These are phyloP conservation scores for Achatina immaculata DNA, from an alignment of 1,140 invertebrate species.

Conservation along the genomic window DNA sequence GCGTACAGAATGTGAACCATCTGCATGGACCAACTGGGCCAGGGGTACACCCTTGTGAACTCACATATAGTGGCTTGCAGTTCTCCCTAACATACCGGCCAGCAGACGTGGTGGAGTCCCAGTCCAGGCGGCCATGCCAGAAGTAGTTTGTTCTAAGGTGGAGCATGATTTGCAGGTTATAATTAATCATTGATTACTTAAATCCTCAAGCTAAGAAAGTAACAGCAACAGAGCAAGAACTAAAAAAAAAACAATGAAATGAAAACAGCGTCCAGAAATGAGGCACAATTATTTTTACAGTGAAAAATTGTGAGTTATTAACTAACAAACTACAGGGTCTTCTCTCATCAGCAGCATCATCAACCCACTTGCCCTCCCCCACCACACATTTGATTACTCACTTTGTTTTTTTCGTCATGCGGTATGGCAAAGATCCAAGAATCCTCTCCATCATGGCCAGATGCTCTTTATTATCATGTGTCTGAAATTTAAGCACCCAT, in stretches of 20 bases:
- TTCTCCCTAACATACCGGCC: constrained; percentile 78
- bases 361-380: too few relatives aligned
- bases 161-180: neutral
- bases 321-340: too few relatives aligned
- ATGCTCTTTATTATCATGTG: constrained; percentile 99
- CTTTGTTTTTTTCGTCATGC: constrained; percentile 94
- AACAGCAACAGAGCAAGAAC: neutral
- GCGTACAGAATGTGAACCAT: too few relatives aligned
- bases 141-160: constrained; percentile 83
- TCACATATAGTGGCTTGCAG: constrained; percentile 95
- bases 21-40: too few relatives aligned
- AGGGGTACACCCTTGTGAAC: too few relatives aligned
- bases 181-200: neutral
- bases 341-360: too few relatives aligned
- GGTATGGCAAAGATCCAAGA: constrained; percentile 92
- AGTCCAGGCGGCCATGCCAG: constrained; percentile 71
- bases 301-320: too few relatives aligned
- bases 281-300: too few relatives aligned
- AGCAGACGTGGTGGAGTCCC: constrained; percentile 68
- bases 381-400: too few relatives aligned
- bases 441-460: constrained; percentile 99
- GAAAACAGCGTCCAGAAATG: too few relatives aligned
- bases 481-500: constrained; percentile 75
- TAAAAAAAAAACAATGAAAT: too few relatives aligned
- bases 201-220: neutral